Evolutionary conservation across 2,888 invertebrate species (phyloP), one percentile per base, ranked within the genome.

Genomic region (Drosophila limbata): DNA sequence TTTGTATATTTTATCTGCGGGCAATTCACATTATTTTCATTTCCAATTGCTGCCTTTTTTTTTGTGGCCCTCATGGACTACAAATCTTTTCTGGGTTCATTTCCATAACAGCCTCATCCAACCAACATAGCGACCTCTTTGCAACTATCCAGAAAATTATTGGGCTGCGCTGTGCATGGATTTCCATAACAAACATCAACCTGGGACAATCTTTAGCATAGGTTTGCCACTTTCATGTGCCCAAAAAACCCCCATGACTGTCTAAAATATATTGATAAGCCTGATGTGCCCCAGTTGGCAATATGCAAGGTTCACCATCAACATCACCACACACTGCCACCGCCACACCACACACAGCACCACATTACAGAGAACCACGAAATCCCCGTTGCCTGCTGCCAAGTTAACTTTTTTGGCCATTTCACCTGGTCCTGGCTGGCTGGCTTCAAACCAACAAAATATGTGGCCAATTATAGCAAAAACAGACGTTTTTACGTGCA

Each of bases 391-490:
- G 48, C 42, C 45, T 45, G 50, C 31, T 56, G 69, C 55, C 68
- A 62, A 56, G 48, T 64, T 68, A 44, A 64, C 56, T 61, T 62
- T 66, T 66, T 66, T 67, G 53, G 70, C 47, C 59, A 73, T 56
- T 60, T 65, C 71, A 78, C 71, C 84, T 76, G 75, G 59, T 44
- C 45, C 55, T 40, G 62, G 55, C 11, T 53, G 17, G n/a, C 60
- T 62, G 44, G 52, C 44, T 48, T 44, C 44, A 60, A 60, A 51
- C 75, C 83, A 82, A 79, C 85, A 77, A 87, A 88, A 84, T 84
- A 88, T 88, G 83, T 88, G 85, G 83, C 83, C 83, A 84, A 84
- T 84, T 84, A 84, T 84, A 84, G 88, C 79, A 69, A 87, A 81
- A 84, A 82, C 88, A 84, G 85, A 87, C 88, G 83, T 73, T 83